Base-by-base conservation (phyloP, 2,113 vertebrate species). In the Chitala chitala region DNA sequence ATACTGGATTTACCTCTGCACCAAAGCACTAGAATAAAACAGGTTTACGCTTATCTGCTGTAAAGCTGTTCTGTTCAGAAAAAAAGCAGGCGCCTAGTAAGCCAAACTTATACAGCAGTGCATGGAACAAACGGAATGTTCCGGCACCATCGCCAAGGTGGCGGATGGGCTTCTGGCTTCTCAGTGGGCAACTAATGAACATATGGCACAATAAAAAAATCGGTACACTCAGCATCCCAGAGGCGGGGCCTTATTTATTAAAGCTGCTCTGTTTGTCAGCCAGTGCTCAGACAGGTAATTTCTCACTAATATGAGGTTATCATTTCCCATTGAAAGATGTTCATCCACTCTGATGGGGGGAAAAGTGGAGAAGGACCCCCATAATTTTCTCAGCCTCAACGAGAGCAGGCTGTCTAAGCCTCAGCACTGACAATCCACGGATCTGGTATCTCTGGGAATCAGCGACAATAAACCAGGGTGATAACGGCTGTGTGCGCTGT, bases 241-340 rank as follows among this genome's bases (percentile, higher is more conserved):
- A 69, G 71, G 59, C 12, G 46, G 40, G 3, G 0, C 66, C 5
- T 76, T 73, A 79, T 74, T 75, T 75, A 77, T 61, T 54, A 74
- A 12, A 24, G 15, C 29, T 44, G 20, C 69, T 79, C 74, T 71
- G 84, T 80, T 76, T 71, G 76, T 63, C 31, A 68, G 31, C 55
- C 31, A 48, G 55, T 2, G 1, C 71, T 55, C 69, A 9, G 40
- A 51, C 31, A 53, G 69, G 48, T 53, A 38, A 53, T 71, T 59
- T 55, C 26, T 4, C 40, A 29, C 17, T 31, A 72, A 72, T 72
- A 55, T 8, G 13, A 26, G 77, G 66, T 68, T 77, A 22, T 64
- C 66, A 44, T 54, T 63, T 76, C 22, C 58, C 38, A 33, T 61
- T 61, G 15, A 38, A 61, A 20, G 36, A 33, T 17, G 31, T 15